phyloP scores from a whole-genome alignment of 1,140 invertebrate genomes.

The Cydia pomonella region DNA sequence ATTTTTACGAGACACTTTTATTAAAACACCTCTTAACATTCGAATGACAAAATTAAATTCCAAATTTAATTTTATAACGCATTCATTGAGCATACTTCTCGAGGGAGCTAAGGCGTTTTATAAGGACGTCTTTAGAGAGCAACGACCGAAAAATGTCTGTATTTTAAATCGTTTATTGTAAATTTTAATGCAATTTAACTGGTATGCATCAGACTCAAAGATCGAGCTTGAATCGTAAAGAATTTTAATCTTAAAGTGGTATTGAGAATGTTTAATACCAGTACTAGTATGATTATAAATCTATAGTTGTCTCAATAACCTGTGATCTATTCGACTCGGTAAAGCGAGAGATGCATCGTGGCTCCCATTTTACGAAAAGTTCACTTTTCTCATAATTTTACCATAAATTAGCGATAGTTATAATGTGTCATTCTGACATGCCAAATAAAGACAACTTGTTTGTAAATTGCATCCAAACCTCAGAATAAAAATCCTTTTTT shows the following conservation, averaged over 20 bases:
- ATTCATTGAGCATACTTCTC: conserved; percentile 52
- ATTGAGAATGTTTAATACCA: background rate
- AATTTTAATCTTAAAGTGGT: background rate
- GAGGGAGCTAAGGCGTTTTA: conserved; percentile 22
- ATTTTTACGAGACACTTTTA: conserved; percentile 34
- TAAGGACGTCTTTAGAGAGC: conserved; percentile 7
- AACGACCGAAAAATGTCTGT: conserved; percentile 21
- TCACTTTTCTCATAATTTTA: too few species aligned
- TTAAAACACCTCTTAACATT: conserved; percentile 55
- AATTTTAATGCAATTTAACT: conserved; percentile 7
- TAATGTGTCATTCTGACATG: background rate
- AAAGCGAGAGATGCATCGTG: too few species aligned
- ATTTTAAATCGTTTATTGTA: conserved; percentile 15
- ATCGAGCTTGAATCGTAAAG: background rate
- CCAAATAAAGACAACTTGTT: background rate
- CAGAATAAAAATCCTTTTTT: background rate
- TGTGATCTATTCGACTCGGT: too few species aligned
- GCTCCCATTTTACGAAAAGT: too few species aligned
- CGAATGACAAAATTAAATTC: conserved; percentile 72
- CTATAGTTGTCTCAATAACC: too few species aligned
- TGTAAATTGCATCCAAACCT: background rate
- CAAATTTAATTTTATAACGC: conserved; percentile 70
- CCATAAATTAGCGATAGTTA: background rate
- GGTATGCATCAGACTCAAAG: background rate
- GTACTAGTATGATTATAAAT: too few species aligned